Evolutionary conservation across 2,113 vertebrate species (phyloP).

Genomic region (Silurus asotus): DNA sequence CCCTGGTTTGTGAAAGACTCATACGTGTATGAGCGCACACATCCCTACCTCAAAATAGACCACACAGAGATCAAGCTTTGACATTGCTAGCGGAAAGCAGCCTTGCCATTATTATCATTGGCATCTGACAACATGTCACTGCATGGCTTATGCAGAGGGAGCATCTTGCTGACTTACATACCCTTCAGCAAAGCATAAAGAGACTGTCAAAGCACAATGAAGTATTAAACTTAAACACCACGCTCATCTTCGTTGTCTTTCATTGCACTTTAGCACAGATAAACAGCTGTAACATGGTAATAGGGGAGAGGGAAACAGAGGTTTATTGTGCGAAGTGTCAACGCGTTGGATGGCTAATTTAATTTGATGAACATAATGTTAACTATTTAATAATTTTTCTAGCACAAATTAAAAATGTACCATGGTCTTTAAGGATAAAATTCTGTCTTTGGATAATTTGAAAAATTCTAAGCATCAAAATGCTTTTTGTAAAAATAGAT

Average conservation of each 20-base stretch:
- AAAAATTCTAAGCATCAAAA: background rate
- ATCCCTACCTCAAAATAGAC: slow-evolving; percentile 24
- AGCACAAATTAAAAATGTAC: background rate
- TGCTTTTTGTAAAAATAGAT: background rate
- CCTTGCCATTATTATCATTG: slow-evolving; percentile 37
- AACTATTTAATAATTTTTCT: background rate
- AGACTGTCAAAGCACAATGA: slow-evolving; percentile 27
- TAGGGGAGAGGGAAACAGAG: slow-evolving; percentile 39
- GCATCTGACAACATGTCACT: slow-evolving; percentile 47
- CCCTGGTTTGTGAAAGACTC: background rate
- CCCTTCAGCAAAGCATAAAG: slow-evolving; percentile 26
- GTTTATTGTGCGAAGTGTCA: slow-evolving; percentile 11
- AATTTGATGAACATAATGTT: too few relatives aligned
- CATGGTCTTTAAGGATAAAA: background rate
- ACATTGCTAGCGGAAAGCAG: slow-evolving; percentile 5
- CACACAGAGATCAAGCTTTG: slow-evolving; percentile 53
- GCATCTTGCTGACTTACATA: slow-evolving; percentile 39
- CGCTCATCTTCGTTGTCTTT: slow-evolving; percentile 5
- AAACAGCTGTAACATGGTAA: slow-evolving; percentile 34
- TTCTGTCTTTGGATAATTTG: background rate
- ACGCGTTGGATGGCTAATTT: too few relatives aligned
- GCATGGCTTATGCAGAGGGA: slow-evolving; percentile 39
- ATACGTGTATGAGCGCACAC: background rate
- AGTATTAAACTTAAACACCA: slow-evolving; percentile 16
- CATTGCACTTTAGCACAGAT: slow-evolving; percentile 11